phyloP scores from a whole-genome alignment of 2,113 vertebrate species.

The Anthoscopus minutus region DNA sequence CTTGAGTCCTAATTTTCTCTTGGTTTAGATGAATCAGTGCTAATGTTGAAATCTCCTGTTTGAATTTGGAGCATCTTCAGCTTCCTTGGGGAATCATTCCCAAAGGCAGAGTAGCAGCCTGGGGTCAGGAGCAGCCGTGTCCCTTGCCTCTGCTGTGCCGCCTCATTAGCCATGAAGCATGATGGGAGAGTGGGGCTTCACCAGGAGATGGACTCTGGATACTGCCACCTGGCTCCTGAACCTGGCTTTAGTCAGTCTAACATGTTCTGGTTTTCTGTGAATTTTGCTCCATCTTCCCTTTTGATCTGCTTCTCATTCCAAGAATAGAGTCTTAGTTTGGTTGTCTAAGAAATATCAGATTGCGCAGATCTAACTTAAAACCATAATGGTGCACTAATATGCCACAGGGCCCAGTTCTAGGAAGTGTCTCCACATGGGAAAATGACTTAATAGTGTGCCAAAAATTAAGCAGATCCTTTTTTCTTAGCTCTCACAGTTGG shows the following conservation, averaged over 20 bases:
- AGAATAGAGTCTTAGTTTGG: neutral
- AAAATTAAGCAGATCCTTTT: neutral
- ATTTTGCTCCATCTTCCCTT: neutral
- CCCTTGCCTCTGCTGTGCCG: neutral
- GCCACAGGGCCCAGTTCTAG: neutral
- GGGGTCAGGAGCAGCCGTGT: neutral
- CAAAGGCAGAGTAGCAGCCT: neutral
- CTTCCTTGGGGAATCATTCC: neutral
- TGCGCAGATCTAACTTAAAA: neutral
- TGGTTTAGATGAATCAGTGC: neutral
- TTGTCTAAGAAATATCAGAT: neutral
- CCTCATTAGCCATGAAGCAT: rapidly evolving
- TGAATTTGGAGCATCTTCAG: neutral
- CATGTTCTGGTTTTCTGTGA: neutral
- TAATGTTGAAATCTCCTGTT: neutral
- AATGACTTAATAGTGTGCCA: neutral
- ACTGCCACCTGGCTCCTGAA: rapidly evolving
- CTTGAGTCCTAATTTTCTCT: neutral
- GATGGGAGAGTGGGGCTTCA: rapidly evolving
- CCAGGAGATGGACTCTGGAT: neutral
- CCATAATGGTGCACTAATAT: neutral
- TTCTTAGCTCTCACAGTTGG: neutral
- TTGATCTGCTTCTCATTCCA: neutral
- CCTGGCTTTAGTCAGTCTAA: neutral
- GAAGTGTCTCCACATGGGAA: neutral